Conservation (phyloP, 2,113 vertebrate genomes). For the Mastomys natalensis region DNA sequence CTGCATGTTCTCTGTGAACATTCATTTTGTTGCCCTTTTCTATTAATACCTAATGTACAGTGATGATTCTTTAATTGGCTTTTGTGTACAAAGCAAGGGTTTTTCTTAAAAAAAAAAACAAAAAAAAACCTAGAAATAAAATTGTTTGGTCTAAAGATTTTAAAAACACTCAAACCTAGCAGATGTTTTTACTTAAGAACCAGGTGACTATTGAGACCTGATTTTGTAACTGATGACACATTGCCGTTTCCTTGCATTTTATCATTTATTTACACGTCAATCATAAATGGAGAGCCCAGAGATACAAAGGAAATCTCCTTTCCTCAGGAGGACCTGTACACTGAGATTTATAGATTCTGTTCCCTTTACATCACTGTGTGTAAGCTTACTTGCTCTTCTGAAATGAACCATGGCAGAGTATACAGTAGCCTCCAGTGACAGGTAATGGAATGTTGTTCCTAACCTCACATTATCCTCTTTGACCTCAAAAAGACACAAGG, state of each 20-base stretch:
- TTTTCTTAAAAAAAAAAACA: conserved; percentile 29
- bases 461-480: background rate
- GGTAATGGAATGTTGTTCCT: background rate
- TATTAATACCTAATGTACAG: background rate
- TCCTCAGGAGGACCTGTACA: conserved; percentile 14
- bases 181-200: conserved; percentile 27
- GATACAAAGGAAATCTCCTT: conserved; percentile 9
- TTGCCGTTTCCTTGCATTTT: conserved; percentile 29
- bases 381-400: conserved; percentile 30
- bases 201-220: background rate
- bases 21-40: background rate
- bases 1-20: background rate
- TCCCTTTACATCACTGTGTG: background rate
- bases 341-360: conserved; percentile 5
- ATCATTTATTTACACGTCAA: background rate
- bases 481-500: conserved; percentile 63
- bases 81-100: background rate
- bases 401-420: background rate
- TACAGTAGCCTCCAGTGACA: conserved; percentile 50
- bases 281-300: conserved; percentile 31
- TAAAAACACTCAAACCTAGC: background rate
- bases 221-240: background rate
- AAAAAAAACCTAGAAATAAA: background rate
- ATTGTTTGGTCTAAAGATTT: conserved; percentile 20
- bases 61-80: background rate